Evolutionary conservation across 2,797 vertebrate genomes (phyloP).

Genomic region (Danio albolineatus): DNA sequence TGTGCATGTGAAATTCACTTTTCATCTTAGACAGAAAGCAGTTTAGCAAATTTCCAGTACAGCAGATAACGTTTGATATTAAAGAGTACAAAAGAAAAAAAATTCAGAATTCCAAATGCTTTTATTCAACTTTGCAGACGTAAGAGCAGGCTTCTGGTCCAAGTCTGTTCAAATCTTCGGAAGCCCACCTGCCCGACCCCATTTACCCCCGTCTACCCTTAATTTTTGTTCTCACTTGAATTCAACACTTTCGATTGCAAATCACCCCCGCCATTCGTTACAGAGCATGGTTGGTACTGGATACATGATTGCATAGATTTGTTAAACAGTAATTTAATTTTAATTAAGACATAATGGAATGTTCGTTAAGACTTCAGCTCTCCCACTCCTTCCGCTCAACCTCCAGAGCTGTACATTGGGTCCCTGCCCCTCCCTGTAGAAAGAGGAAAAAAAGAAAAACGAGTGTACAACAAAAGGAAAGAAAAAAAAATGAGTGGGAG

Average conservation of each 20-base stretch:
- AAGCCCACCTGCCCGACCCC: slow-evolving; percentile 22
- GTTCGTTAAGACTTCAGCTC: slow-evolving; percentile 68
- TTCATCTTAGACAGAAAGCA: slow-evolving; percentile 80
- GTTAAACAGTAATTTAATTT: slow-evolving; percentile 67
- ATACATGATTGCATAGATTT: slow-evolving; percentile 81
- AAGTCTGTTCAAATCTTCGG: slow-evolving; percentile 64
- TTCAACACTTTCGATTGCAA: slow-evolving; percentile 47
- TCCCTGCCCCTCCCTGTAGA: slow-evolving; percentile 55
- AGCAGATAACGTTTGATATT: slow-evolving; percentile 84
- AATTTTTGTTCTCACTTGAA: slow-evolving; percentile 39
- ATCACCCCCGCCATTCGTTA: slow-evolving; percentile 43
- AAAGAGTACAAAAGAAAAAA: slow-evolving; percentile 81
- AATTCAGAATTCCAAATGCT: slow-evolving; percentile 70
- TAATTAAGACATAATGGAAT: slow-evolving; percentile 76
- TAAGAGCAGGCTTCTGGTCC: slow-evolving; percentile 74
- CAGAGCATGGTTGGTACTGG: slow-evolving; percentile 57
- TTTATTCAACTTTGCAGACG: slow-evolving; percentile 66
- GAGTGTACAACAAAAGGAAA: slow-evolving; percentile 39
- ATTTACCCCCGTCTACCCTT: slow-evolving; percentile 31
- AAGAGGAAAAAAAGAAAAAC: slow-evolving; percentile 46
- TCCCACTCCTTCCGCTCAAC: slow-evolving; percentile 43
- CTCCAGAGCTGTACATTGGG: slow-evolving; percentile 22
- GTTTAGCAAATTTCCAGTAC: slow-evolving; percentile 81
- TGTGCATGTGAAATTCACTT: slow-evolving; percentile 82
- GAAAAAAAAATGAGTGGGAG: slow-evolving; percentile 28